Base-by-base conservation (phyloP, 2,797 vertebrate species). In the Gobionotothen gibberifrons region DNA sequence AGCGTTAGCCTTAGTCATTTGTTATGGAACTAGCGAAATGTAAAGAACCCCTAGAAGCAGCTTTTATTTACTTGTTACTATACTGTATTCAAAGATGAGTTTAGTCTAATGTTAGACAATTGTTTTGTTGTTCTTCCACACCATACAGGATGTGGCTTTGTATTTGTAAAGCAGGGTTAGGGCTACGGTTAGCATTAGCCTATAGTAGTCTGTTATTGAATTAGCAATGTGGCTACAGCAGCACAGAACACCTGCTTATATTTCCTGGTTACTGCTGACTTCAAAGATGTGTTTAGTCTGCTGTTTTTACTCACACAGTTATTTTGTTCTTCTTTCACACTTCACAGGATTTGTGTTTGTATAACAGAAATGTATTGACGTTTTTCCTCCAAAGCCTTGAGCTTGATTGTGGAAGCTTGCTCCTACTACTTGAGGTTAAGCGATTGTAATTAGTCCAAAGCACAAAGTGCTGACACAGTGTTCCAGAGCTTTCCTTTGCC, bases 361-460 rank as follows among this genome's bases (percentile, higher is more conserved):
- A 52, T 71, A 75, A 81, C 61, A 39, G 29, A 64, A 9, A 29
- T 52, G 59, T 84, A 86, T 89, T 74, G 74, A 85, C 39, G 9
- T 79, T 71, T 66, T 62, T 56, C 11, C 21, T 66, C 58, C 67
- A 52, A 73, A 76, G 75, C 71, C 69, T 67, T 46, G 70, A 55
- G 59, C 42, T 29, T 71, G 66, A 77, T 81, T 69, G 44, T 60
- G 66, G 66, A 59, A 79, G 66, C 60, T 39, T 69, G 72, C 77
- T 71, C 59, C 69, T 78, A 43, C 63, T 72, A 44, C 69, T 62
- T 64, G 72, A 76, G 72, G 72, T 85, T 85, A 84, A 89, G 87
- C 39, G 51, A 60, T 77, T 87, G 60, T 74, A 88, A 85, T 90
- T 85, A 83, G 77, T 62, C 54, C 22, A 52, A 74, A 47, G 53